A percentile compares a stretch with the other conserved stretches of the same genome.
These are phyloP conservation scores for Holacanthella duospinosa DNA, from an alignment of 2,888 invertebrate genomes.

Conservation along the genomic window DNA sequence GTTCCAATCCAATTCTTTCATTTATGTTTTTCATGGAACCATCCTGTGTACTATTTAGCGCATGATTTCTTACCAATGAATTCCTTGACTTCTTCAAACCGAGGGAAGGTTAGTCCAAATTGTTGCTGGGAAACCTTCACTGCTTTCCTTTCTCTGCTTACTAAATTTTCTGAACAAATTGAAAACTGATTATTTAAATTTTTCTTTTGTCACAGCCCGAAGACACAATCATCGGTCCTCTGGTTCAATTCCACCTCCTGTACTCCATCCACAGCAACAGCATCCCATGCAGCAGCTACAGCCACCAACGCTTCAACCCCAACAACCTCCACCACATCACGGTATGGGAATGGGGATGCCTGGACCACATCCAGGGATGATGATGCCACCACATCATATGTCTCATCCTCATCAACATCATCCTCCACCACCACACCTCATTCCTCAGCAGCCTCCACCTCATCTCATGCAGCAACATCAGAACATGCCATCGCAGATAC, in stretches of 20 bases:
- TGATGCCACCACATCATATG: conserved; percentile 38
- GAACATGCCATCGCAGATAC: conserved; percentile 26
- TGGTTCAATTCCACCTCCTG: conserved; percentile 35
- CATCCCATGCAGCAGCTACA: conserved; percentile 43
- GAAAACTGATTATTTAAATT: not conserved
- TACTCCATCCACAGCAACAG: conserved; percentile 33
- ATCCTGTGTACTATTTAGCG: not conserved
- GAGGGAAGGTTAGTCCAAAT: conserved; percentile 38
- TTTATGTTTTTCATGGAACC: not conserved
- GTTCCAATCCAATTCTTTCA: conserved; percentile 10
- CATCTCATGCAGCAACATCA: conserved; percentile 15
- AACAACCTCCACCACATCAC: conserved; percentile 39
- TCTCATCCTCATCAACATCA: conserved; percentile 25
- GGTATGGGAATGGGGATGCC: conserved; percentile 37
- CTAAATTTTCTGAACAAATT: not conserved
- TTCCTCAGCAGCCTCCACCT: conserved; percentile 33
- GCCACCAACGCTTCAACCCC: conserved; percentile 41
- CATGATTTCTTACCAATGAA: not conserved
- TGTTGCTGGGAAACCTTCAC: conserved; percentile 30
- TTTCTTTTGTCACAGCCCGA: conserved; percentile 19
- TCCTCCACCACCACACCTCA: conserved; percentile 33
- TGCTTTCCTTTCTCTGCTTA: conserved; percentile 1
- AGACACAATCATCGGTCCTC: conserved; percentile 20
- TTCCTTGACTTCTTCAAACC: conserved; percentile 16
- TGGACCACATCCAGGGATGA: conserved; percentile 40